A percentile compares a stretch with the other conserved stretches of the same genome.
phyloP scores from a whole-genome alignment of 2,888 invertebrate species.

The Branchinecta sandiegonensis region DNA sequence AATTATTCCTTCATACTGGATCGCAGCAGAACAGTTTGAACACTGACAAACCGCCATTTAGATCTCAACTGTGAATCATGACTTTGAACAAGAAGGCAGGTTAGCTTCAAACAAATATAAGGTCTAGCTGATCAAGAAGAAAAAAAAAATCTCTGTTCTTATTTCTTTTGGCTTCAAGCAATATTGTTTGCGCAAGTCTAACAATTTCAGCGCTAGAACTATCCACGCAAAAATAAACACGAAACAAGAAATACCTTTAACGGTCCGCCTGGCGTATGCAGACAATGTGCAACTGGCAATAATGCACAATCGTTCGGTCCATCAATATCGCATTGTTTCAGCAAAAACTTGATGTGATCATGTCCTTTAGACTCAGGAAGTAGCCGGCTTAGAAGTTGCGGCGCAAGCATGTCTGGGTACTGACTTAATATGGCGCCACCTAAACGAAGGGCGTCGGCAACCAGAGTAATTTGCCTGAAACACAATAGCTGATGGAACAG shows the following conservation, averaged over 20 bases:
- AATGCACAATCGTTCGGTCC: constrained; percentile 79
- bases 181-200: too few species aligned
- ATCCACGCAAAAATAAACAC: too few species aligned
- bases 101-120: too few species aligned
- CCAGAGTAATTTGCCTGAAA: constrained; percentile 66
- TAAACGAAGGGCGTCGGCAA: constrained; percentile 80
- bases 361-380: constrained; percentile 75
- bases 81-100: too few species aligned
- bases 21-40: too few species aligned
- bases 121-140: too few species aligned
- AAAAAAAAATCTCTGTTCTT: too few species aligned
- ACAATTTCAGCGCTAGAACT: too few species aligned
- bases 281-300: constrained; percentile 82
- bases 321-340: constrained; percentile 77
- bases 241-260: constrained; percentile 50
- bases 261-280: constrained; percentile 97
- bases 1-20: too few species aligned
- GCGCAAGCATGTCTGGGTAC: constrained; percentile 89
- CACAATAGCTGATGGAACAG: constrained; percentile 20
- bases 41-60: too few species aligned
- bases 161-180: too few species aligned
- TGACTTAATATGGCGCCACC: constrained; percentile 84
- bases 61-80: too few species aligned
- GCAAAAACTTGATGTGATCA: constrained; percentile 65
- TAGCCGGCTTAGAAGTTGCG: constrained; percentile 78